Conservation (phyloP, 2,888 invertebrate species). For the Heliconius ethilla region DNA sequence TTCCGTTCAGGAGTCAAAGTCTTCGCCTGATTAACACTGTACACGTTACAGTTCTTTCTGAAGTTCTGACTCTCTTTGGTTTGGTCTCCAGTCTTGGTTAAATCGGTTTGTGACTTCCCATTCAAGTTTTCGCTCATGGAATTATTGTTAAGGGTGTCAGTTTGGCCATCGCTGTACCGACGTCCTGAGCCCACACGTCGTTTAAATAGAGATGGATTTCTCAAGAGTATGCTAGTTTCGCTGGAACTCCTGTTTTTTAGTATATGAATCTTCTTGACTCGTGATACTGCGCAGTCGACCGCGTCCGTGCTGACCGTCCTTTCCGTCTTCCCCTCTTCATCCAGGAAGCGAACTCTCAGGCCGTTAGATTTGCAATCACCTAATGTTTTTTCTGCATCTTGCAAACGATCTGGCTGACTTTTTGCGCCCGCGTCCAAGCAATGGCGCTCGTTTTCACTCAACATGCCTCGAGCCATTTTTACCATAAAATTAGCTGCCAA, state of each 20-base stretch:
- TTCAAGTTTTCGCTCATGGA: constrained; percentile 72
- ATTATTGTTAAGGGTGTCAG: constrained; percentile 71
- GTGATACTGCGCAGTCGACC: constrained; percentile 71
- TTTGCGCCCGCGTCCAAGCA: constrained; percentile 68
- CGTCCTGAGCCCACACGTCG: constrained; percentile 66
- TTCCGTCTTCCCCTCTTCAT: constrained; percentile 78
- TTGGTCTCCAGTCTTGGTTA: constrained; percentile 69
- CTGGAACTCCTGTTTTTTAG: constrained; percentile 79
- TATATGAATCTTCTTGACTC: constrained; percentile 77
- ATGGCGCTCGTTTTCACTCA: constrained; percentile 75
- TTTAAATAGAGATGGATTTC: constrained; percentile 73
- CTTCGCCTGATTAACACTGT: constrained; percentile 78
- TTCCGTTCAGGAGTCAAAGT: constrained; percentile 73
- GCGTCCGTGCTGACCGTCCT: constrained; percentile 75
- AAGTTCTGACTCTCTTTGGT: constrained; percentile 76
- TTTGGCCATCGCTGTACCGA: constrained; percentile 63
- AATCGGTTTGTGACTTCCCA: constrained; percentile 60
- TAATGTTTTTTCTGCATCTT: constrained; percentile 66
- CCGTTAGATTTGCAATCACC: constrained; percentile 66
- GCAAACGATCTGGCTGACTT: constrained; percentile 66
- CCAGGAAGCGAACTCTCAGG: constrained; percentile 74
- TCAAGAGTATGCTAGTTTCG: constrained; percentile 74
- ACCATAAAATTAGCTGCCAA: constrained; percentile 49
- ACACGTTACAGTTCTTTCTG: constrained; percentile 78
- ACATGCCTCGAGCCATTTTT: constrained; percentile 76